A percentile compares a stretch with the other conserved stretches of the same genome.
phyloP scores from a whole-genome alignment of 2,797 vertebrate genomes.

The Tamandua tetradactyla region DNA sequence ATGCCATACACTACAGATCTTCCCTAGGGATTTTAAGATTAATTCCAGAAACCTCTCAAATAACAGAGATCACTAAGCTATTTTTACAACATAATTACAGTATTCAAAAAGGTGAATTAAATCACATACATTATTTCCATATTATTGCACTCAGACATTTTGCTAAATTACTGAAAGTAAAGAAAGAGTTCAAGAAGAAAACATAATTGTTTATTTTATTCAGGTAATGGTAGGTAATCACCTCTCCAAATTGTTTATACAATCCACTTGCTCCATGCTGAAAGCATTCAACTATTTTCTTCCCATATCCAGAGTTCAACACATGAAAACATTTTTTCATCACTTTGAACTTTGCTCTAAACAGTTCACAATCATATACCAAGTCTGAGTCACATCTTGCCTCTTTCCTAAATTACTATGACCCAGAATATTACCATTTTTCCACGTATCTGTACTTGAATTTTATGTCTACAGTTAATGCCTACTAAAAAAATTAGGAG shows the following conservation, averaged over 20 bases:
- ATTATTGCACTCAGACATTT: background rate
- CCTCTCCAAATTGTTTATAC: background rate
- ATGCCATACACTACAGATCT: background rate
- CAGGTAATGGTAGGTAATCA: background rate
- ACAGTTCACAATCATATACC: background rate
- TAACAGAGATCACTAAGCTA: background rate
- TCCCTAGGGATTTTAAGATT: background rate
- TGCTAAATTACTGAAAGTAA: slow-evolving; percentile 33
- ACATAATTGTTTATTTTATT: background rate
- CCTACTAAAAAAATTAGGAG: background rate
- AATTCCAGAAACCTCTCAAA: background rate
- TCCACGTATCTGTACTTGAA: background rate
- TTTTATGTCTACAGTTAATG: background rate
- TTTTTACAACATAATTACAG: background rate
- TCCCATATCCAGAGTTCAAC: background rate
- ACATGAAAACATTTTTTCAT: background rate
- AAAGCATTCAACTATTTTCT: background rate
- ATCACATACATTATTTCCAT: background rate
- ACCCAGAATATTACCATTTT: slow-evolving; percentile 1
- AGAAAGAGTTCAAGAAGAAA: background rate
- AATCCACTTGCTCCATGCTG: background rate
- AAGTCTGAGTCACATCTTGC: background rate
- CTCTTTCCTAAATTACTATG: slow-evolving; percentile 7
- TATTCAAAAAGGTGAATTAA: background rate
- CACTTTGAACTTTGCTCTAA: slow-evolving; percentile 16